These are phyloP conservation scores for Trichogramma dendrolimi DNA, from an alignment of 2,888 invertebrate species.

Conservation along the genomic window DNA sequence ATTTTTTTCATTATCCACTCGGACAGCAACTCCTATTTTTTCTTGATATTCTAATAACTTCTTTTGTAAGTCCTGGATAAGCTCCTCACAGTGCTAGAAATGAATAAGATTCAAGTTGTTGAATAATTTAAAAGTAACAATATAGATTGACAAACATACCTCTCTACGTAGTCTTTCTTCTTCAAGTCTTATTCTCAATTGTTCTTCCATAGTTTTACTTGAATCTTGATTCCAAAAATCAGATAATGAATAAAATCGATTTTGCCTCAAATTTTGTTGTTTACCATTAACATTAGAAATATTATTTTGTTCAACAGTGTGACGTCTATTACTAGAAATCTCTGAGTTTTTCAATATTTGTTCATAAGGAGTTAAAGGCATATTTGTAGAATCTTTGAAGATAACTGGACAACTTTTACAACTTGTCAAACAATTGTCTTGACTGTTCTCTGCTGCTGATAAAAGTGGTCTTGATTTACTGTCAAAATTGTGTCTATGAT, in stretches of 20 bases:
- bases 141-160: constrained; percentile 52
- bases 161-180: constrained; percentile 74
- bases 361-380: constrained; percentile 10
- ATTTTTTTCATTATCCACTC: constrained; percentile 74
- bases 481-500: constrained; percentile 11
- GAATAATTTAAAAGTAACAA: constrained; percentile 10
- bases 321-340: constrained; percentile 26
- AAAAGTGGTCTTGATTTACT: constrained; percentile 7
- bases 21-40: constrained; percentile 72
- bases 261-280: constrained; percentile 28
- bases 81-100: constrained; percentile 69
- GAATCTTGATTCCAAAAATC: constrained; percentile 62
- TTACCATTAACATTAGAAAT: constrained; percentile 5
- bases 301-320: constrained; percentile 3
- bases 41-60: constrained; percentile 74
- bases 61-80: constrained; percentile 71
- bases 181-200: constrained; percentile 57
- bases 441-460: constrained; percentile 2
- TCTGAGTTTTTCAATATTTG: constrained; percentile 9
- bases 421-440: constrained; percentile 8
- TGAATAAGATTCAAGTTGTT: constrained; percentile 8
- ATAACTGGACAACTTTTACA: constrained; percentile 21
- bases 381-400: constrained; percentile 18
- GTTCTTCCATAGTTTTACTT: constrained; percentile 45
- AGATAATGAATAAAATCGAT: constrained; percentile 56